A percentile compares a stretch with the other conserved stretches of the same genome.
Evolutionary conservation across 2,113 vertebrate genomes (phyloP).

Genomic region (Crotalus viridis): DNA sequence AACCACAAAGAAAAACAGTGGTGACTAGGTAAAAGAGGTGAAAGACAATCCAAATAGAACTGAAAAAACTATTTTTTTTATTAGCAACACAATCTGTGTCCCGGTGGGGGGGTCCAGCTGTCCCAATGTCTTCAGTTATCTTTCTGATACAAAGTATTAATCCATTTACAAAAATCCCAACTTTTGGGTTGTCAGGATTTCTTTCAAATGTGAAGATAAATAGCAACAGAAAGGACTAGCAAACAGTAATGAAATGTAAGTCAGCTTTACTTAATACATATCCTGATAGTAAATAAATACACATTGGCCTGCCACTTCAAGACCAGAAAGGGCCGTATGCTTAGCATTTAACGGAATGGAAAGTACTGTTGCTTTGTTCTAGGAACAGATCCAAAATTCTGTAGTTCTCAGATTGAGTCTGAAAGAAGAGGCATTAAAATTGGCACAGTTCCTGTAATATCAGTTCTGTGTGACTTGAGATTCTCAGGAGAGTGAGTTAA

Average conservation of each 20-base stretch:
- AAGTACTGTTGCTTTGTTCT: conserved; percentile 12
- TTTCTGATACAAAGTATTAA: conserved; percentile 43
- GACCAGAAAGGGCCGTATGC: conserved; percentile 39
- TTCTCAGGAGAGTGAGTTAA: background rate
- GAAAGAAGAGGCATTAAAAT: conserved; percentile 8
- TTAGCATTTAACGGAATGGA: conserved; percentile 42
- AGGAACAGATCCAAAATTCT: conserved; percentile 30
- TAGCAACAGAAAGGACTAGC: conserved; percentile 41
- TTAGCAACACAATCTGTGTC: conserved; percentile 3
- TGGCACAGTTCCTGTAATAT: conserved; percentile 19
- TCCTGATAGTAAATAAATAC: conserved; percentile 38
- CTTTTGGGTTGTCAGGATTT: conserved; percentile 30
- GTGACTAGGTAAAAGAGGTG: background rate
- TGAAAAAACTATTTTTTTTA: conserved; percentile 12
- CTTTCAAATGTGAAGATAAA: conserved; percentile 49
- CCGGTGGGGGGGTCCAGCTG: background rate
- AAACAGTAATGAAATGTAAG: conserved; percentile 37
- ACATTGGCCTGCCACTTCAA: conserved; percentile 8
- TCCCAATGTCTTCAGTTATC: conserved; percentile 40
- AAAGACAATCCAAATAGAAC: conserved; percentile 25
- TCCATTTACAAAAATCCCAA: conserved; percentile 44
- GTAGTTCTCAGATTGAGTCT: conserved; percentile 1
- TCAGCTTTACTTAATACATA: conserved; percentile 43
- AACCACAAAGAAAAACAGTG: conserved; percentile 10
- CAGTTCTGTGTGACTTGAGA: background rate